These are phyloP conservation scores for Himalopsyche japonica DNA, from an alignment of 2,888 invertebrate genomes.

Conservation along the genomic window DNA sequence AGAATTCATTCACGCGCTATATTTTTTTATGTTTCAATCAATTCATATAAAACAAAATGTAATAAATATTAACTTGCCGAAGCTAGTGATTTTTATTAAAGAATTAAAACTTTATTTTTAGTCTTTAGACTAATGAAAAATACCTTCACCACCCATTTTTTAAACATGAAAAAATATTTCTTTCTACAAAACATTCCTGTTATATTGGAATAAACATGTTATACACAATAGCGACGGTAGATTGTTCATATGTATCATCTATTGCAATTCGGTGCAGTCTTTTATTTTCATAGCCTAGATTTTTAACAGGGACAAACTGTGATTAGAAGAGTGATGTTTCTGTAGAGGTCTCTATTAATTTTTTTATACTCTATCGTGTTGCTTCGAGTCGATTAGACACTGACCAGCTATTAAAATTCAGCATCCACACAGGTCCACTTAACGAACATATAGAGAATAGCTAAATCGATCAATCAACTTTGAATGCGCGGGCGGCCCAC, in stretches of 20 bases:
- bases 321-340: background rate
- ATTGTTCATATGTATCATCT: background rate
- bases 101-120: too few relatives aligned
- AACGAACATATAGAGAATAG: background rate
- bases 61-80: too few relatives aligned
- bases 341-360: background rate
- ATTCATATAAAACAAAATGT: background rate
- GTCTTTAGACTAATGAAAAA: too few relatives aligned
- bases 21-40: too few relatives aligned
- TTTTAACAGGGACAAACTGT: background rate
- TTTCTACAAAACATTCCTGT: too few relatives aligned
- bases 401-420: background rate
- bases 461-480: background rate
- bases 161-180: too few relatives aligned
- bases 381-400: background rate
- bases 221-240: background rate
- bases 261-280: background rate
- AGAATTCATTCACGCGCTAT: background rate
- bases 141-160: too few relatives aligned
- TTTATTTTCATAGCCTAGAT: background rate
- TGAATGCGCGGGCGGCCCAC: background rate
- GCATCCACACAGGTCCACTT: background rate
- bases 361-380: background rate
- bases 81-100: too few relatives aligned
- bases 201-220: too few relatives aligned